Percentiles rank a stretch among this genome's conserved stretches.
Conservation (phyloP, 2,797 vertebrate genomes). For the Acanthis flammea region DNA sequence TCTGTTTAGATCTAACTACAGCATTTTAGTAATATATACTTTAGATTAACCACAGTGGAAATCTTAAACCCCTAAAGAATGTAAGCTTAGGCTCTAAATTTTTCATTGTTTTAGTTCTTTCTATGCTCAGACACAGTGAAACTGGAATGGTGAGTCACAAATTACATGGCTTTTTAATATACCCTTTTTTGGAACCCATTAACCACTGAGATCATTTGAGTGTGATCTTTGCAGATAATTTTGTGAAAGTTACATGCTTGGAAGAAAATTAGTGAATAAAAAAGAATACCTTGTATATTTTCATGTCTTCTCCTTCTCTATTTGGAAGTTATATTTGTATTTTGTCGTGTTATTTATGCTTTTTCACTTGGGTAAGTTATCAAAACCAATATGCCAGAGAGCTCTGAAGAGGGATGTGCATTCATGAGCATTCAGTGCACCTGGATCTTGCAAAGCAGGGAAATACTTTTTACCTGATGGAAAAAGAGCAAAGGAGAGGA, state of each 20-base stretch:
- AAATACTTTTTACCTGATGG: background rate
- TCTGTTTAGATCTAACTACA: slow-evolving; percentile 1
- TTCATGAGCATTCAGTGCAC: background rate
- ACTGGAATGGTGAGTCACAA: background rate
- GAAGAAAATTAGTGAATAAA: background rate
- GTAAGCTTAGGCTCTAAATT: background rate
- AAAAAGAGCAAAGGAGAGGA: background rate
- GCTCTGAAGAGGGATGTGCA: background rate
- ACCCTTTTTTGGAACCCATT: background rate
- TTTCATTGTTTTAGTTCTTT: background rate
- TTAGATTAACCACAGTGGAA: background rate
- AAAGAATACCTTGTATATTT: background rate
- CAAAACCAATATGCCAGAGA: background rate
- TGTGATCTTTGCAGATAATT: background rate
- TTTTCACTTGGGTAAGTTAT: background rate
- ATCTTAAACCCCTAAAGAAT: background rate
- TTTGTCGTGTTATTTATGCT: background rate
- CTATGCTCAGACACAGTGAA: background rate
- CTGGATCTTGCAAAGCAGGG: background rate
- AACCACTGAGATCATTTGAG: background rate
- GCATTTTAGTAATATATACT: background rate
- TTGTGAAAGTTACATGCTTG: background rate
- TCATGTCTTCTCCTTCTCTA: background rate
- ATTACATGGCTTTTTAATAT: background rate
- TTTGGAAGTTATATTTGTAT: background rate